Evolutionary conservation across 2,113 vertebrate genomes (phyloP).

Genomic region (Anoplopoma fimbria): DNA sequence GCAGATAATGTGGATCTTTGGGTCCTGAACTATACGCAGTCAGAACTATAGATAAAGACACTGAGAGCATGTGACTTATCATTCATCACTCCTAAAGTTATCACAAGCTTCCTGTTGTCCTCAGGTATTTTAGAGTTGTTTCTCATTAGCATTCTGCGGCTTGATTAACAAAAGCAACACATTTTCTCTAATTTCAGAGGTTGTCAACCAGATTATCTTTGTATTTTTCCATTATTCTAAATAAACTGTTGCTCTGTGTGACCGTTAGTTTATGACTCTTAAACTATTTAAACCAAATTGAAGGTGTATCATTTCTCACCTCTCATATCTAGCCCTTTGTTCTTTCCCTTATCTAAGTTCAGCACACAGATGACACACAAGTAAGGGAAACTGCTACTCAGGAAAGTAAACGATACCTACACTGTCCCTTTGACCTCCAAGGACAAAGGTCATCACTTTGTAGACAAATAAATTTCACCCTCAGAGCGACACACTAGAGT

Average conservation of each 20-base stretch:
- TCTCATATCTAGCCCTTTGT: neutral
- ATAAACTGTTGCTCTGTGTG: neutral
- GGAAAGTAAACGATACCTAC: slow-evolving; percentile 23
- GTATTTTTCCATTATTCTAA: slow-evolving; percentile 11
- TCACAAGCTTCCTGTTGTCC: neutral
- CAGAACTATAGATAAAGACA: slow-evolving; percentile 42
- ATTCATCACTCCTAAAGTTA: neutral
- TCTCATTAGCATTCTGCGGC: neutral
- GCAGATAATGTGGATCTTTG: slow-evolving; percentile 42
- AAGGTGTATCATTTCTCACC: slow-evolving; percentile 2
- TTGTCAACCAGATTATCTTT: neutral
- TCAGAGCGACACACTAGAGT: slow-evolving; percentile 21
- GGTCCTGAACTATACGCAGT: slow-evolving; percentile 5
- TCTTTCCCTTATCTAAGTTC: slow-evolving; percentile 4
- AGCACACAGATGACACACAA: neutral
- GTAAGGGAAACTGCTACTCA: slow-evolving; percentile 20
- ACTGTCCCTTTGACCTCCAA: slow-evolving; percentile 24
- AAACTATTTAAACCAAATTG: neutral
- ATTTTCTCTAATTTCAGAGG: neutral
- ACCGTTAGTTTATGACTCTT: neutral
- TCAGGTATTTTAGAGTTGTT: neutral
- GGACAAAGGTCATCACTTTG: slow-evolving; percentile 45
- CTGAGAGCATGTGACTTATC: neutral
- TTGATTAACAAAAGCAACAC: neutral
- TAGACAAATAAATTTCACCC: slow-evolving; percentile 54